Conservation (phyloP, 2,113 vertebrate genomes). For the Notothenia coriiceps region DNA sequence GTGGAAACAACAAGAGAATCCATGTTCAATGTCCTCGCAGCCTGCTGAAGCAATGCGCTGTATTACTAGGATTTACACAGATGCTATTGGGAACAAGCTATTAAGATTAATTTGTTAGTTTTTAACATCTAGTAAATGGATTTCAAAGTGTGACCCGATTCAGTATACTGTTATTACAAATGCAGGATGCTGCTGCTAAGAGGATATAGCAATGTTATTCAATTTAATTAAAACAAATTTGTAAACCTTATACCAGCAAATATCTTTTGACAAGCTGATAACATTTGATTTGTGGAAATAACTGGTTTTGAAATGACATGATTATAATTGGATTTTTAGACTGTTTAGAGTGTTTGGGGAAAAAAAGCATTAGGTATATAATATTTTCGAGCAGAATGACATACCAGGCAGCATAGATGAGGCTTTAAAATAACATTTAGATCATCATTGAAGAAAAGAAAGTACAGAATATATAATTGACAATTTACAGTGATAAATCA, state of each 20-base stretch:
- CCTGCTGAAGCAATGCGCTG: constrained; percentile 33
- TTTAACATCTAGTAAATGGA: not conserved
- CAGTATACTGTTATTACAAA: constrained; percentile 1
- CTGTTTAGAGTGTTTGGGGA: too few species aligned
- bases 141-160: not conserved
- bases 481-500: too few species aligned
- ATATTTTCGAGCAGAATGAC: too few species aligned
- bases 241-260: not conserved
- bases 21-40: constrained; percentile 32
- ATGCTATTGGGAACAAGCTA: constrained; percentile 10
- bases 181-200: not conserved
- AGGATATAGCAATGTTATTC: not conserved
- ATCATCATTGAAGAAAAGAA: too few species aligned
- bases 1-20: constrained; percentile 50
- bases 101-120: not conserved
- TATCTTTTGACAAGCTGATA: not conserved
- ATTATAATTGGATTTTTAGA: too few species aligned
- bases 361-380: too few species aligned
- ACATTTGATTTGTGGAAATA: not conserved
- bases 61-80: constrained; percentile 11
- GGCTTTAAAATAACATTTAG: too few species aligned
- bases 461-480: too few species aligned
- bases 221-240: not conserved
- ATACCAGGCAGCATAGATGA: too few species aligned
- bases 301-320: too few species aligned